Evolutionary conservation across 2,113 vertebrate species (phyloP).

Genomic region (Pimephales promelas): DNA sequence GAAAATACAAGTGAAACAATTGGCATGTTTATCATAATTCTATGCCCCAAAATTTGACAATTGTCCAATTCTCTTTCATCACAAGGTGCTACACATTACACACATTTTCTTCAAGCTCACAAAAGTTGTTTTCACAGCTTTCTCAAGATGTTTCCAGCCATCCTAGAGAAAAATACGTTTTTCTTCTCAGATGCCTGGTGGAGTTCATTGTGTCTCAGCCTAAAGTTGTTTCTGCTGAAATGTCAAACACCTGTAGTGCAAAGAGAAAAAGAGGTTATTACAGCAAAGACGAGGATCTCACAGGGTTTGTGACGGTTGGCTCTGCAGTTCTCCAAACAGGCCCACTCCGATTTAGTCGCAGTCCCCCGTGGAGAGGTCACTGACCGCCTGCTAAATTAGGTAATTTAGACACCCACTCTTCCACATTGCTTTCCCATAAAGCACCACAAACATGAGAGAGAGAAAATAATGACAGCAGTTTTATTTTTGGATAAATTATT

Average conservation of each 20-base stretch:
- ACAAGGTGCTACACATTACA: not conserved
- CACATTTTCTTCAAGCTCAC: not conserved
- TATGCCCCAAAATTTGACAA: not conserved
- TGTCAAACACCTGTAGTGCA: constrained; percentile 25
- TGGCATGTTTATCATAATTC: not conserved
- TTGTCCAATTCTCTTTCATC: not conserved
- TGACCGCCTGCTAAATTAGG: not conserved
- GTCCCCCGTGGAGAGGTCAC: constrained; percentile 2
- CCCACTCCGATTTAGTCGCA: not conserved
- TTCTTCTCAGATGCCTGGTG: not conserved
- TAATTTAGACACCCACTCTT: not conserved
- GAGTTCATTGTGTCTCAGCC: constrained; percentile 6
- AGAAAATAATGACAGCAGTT: not conserved
- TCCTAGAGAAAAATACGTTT: not conserved
- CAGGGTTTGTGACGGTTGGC: not conserved
- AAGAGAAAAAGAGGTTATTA: constrained; percentile 19
- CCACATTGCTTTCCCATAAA: not conserved
- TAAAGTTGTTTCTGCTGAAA: constrained; percentile 11
- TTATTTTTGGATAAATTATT: not conserved
- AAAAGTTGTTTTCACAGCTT: not conserved
- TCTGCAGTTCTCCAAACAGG: constrained; percentile 5
- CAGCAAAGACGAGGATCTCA: constrained; percentile 8
- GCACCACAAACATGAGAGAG: not conserved
- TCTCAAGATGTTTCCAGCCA: constrained; percentile 1
- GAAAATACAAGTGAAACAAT: not conserved